Evolutionary conservation across 2,888 invertebrate genomes (phyloP).

Genomic region (Pollenia labialis): DNA sequence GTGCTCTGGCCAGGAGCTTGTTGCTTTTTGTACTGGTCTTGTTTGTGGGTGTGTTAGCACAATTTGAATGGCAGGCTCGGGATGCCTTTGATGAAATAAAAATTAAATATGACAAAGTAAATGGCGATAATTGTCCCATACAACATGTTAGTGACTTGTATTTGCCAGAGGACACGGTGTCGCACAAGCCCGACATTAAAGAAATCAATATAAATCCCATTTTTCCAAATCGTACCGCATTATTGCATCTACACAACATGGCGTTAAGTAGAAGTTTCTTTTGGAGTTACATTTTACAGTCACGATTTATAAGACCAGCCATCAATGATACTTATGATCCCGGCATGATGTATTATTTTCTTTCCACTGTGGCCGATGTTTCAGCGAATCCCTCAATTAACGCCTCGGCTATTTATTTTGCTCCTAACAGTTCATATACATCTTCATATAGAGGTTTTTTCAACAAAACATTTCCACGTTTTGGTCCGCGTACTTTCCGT

Average conservation of each 20-base stretch:
- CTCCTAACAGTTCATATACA: conserved; percentile 96
- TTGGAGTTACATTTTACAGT: conserved; percentile 97
- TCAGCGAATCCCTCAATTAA: conserved; percentile 96
- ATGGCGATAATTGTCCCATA: conserved; percentile 94
- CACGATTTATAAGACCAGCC: conserved; percentile 94
- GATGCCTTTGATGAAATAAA: conserved; percentile 96
- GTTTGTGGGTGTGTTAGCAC: conserved; percentile 89
- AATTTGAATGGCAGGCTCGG: conserved; percentile 95
- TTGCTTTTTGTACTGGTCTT: conserved; percentile 81
- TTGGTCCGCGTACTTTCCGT: conserved; percentile 96
- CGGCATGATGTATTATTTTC: conserved; percentile 98
- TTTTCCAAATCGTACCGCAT: conserved; percentile 96
- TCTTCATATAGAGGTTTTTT: conserved; percentile 97
- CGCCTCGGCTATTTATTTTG: conserved; percentile 96
- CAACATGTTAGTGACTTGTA: conserved; percentile 93
- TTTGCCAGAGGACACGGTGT: conserved; percentile 92
- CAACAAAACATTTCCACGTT: conserved; percentile 96
- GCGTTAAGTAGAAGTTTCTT: conserved; percentile 98
- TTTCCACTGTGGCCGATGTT: conserved; percentile 97
- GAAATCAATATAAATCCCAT: conserved; percentile 97
- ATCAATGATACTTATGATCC: conserved; percentile 97
- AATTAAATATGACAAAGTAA: conserved; percentile 92
- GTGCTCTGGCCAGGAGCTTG: conserved; percentile 82
- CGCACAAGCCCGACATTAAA: conserved; percentile 96
- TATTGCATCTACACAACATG: conserved; percentile 97